Base-by-base conservation (phyloP, 2,113 vertebrate species). In the Perognathus longimembris region DNA sequence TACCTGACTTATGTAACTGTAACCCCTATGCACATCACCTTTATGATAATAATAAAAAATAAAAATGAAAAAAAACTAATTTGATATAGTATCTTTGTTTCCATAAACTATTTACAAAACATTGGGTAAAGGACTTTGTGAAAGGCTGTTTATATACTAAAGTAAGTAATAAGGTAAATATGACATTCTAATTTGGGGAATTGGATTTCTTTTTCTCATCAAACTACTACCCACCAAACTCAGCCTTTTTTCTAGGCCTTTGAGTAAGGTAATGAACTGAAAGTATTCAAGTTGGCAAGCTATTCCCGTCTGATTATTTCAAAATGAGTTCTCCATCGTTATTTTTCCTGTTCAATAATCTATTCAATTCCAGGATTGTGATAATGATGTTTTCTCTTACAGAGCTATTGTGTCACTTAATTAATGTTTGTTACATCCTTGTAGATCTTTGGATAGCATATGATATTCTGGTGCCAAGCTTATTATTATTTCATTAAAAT, bases 401-500 rank as follows among this genome's bases (percentile, higher is more conserved):
- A 81, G 17, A 85, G 30, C 45, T 86, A 90, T 80, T 95, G 75
- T 92, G 38, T 24, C 81, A 32, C 50, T 91, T 95, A 94, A 96
- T 96, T 95, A 94, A 92, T 95, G 76, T 94, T 92, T 92, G 79
- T 88, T 93, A 77, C 67, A 89, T 89, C 77, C 71, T 94, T 95
- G 66, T 40, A 96, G 73, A 78, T 96, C 59, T 28, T 92, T 96
- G 95, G 83, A 94, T 89, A 21, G 45, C 45, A 61, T 40, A 86
- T 80, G 79, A 92, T 92, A 70, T 69, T 86, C 32, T 86, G 10
- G 57, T 90, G 93, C 92, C 88, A 96, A 89, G 34, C 88, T 36
- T 54, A 86, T 94, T 93, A 95, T 94, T 86, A 95, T 80, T 92
- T 90, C 76, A 95, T 92, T 93, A 93, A 96, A 95, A 96, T 95